A percentile compares a stretch with the other conserved stretches of the same genome.
Conservation (phyloP, 1,140 invertebrate species). For the Oreohelix idahoensis region DNA sequence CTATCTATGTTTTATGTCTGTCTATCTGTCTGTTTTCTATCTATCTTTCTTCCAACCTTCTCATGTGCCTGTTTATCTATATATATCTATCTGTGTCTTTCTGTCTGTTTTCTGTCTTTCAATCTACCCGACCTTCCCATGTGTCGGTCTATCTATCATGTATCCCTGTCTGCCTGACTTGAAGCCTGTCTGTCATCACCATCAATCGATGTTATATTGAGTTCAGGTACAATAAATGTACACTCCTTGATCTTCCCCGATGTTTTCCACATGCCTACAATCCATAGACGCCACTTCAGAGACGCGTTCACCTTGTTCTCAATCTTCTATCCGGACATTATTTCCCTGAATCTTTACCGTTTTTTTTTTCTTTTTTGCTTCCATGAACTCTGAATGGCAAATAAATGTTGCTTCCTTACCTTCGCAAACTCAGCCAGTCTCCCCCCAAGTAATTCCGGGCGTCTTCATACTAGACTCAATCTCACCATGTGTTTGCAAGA, state of each 20-base stretch:
- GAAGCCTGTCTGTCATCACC: neutral
- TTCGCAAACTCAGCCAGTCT: neutral
- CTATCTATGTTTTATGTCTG: too few relatives aligned
- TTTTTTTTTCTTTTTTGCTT: neutral
- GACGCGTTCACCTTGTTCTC: neutral
- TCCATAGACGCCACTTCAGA: neutral
- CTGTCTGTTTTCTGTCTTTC: too few relatives aligned
- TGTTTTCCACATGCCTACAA: neutral
- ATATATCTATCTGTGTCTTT: too few relatives aligned
- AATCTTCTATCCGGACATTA: neutral
- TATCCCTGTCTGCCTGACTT: neutral
- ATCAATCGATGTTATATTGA: neutral
- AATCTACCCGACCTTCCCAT: neutral
- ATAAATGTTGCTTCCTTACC: conserved; percentile 6
- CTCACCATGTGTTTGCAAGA: conserved; percentile 5
- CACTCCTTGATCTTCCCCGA: neutral
- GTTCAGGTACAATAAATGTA: neutral
- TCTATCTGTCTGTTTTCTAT: too few relatives aligned
- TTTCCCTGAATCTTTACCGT: neutral
- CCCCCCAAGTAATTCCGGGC: neutral
- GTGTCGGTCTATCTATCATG: neutral
- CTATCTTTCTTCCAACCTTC: too few relatives aligned
- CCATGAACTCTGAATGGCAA: neutral
- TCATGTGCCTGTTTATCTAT: too few relatives aligned
- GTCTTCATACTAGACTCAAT: neutral